Percentiles rank a stretch among this genome's conserved stretches.
Evolutionary conservation across 2,888 invertebrate genomes (phyloP).

Genomic region (Pelosia muscerda): DNA sequence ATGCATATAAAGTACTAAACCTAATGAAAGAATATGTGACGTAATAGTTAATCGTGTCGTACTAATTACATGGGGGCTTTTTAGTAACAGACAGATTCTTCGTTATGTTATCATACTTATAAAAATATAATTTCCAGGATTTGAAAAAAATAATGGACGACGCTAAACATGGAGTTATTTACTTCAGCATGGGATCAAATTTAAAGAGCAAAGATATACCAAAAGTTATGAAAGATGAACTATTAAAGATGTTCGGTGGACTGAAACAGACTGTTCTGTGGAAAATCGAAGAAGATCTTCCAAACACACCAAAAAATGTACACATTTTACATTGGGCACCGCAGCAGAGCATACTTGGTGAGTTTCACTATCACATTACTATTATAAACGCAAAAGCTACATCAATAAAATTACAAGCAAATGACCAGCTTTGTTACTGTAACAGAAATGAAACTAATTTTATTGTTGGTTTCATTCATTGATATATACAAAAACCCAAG

Average conservation of each 20-base stretch:
- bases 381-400: too few species aligned
- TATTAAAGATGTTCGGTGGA: slow-evolving; percentile 69
- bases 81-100: too few species aligned
- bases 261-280: slow-evolving; percentile 81
- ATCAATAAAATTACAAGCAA: too few species aligned
- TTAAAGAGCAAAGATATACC: slow-evolving; percentile 69
- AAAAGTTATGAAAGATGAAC: slow-evolving; percentile 53
- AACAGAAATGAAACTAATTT: too few species aligned
- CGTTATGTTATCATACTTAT: too few species aligned
- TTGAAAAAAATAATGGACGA: slow-evolving; percentile 71
- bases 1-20: too few species aligned
- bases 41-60: too few species aligned
- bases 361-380: not conserved
- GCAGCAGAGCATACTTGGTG: slow-evolving; percentile 49
- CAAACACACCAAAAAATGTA: slow-evolving; percentile 70
- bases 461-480: too few species aligned
- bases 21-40: too few species aligned
- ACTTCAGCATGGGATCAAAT: slow-evolving; percentile 81
- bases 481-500: too few species aligned
- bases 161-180: slow-evolving; percentile 75
- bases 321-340: slow-evolving; percentile 75
- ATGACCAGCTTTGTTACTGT: too few species aligned
- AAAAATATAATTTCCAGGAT: too few species aligned
- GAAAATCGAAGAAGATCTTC: slow-evolving; percentile 72
- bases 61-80: not conserved